phyloP scores from a whole-genome alignment of 2,113 vertebrate species.

The Gymnocephalus cernua region DNA sequence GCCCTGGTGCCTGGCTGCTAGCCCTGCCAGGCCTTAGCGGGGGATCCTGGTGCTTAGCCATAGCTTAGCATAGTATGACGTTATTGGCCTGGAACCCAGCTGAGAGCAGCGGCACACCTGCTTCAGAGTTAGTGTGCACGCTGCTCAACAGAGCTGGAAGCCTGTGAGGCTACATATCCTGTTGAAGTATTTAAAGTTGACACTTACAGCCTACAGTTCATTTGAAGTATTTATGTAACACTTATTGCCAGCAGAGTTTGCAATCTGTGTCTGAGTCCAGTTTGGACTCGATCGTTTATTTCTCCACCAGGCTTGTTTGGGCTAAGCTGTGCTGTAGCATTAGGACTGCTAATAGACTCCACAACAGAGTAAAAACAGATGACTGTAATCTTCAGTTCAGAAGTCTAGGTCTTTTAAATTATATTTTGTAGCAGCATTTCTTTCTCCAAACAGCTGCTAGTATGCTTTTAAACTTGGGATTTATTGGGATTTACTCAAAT shows the following conservation, averaged over 20 bases:
- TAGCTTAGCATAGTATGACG: conserved; percentile 76
- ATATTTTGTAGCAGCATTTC: background rate
- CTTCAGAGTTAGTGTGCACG: conserved; percentile 30
- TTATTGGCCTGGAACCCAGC: conserved; percentile 64
- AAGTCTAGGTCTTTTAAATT: conserved; percentile 20
- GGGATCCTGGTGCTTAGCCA: conserved; percentile 71
- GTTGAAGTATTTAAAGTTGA: conserved; percentile 19
- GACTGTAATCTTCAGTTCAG: background rate
- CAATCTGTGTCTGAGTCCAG: background rate
- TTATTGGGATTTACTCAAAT: too few species aligned
- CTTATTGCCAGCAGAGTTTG: conserved; percentile 34
- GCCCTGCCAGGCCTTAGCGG: conserved; percentile 65
- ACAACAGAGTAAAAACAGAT: conserved; percentile 2
- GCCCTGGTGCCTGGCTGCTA: conserved; percentile 63
- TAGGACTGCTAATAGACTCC: conserved; percentile 17
- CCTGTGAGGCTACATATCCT: background rate
- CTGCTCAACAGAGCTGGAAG: conserved; percentile 23
- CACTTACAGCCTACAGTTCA: conserved; percentile 25
- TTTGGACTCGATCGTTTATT: conserved; percentile 13
- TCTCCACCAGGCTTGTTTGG: conserved; percentile 26
- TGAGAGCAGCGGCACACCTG: conserved; percentile 66
- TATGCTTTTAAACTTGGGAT: background rate
- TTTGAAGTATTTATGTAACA: conserved; percentile 37
- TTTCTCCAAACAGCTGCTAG: conserved; percentile 11
- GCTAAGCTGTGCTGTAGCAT: conserved; percentile 22